A percentile compares a stretch with the other conserved stretches of the same genome.
Conservation (phyloP, 64 coral and sea anemone genomes). For the Trachythela sp. region DNA sequence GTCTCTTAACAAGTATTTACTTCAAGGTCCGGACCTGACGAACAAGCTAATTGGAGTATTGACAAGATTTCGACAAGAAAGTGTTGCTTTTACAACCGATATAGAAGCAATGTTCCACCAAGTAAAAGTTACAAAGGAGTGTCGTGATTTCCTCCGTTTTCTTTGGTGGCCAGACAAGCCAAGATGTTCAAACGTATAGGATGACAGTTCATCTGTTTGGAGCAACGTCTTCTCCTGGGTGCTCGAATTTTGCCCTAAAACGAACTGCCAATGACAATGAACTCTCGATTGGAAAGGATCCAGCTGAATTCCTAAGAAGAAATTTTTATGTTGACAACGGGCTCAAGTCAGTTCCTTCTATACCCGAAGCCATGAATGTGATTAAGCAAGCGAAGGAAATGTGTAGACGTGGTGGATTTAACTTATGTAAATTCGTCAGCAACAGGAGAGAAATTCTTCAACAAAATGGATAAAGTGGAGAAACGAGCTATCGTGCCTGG, state of each 20-base stretch:
- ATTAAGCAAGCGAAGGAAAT: too few relatives aligned
- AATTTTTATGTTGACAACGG: too few relatives aligned
- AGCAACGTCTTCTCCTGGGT: neutral
- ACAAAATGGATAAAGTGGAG: too few relatives aligned
- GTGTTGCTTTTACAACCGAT: conserved; percentile 25
- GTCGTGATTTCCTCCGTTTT: conserved; percentile 27
- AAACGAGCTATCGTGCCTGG: too few relatives aligned
- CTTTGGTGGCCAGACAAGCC: conserved; percentile 30
- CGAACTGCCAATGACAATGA: neutral
- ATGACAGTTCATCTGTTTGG: conserved; percentile 19
- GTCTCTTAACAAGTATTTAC: conserved; percentile 30
- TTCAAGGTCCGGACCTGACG: conserved; percentile 52
- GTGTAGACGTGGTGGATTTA: too few relatives aligned
- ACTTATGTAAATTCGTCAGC: too few relatives aligned
- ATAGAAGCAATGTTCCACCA: conserved; percentile 54
- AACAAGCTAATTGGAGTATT: conserved; percentile 42
- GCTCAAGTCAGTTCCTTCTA: too few relatives aligned
- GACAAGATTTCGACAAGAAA: conserved; percentile 42
- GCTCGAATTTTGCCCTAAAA: too few relatives aligned
- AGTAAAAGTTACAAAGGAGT: conserved; percentile 27
- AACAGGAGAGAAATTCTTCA: too few relatives aligned
- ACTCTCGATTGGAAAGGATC: neutral
- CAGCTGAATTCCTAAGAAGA: too few relatives aligned
- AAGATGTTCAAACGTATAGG: neutral
- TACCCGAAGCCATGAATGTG: too few relatives aligned